Conservation (phyloP, 2,113 vertebrate genomes). For the Redunca redunca region DNA sequence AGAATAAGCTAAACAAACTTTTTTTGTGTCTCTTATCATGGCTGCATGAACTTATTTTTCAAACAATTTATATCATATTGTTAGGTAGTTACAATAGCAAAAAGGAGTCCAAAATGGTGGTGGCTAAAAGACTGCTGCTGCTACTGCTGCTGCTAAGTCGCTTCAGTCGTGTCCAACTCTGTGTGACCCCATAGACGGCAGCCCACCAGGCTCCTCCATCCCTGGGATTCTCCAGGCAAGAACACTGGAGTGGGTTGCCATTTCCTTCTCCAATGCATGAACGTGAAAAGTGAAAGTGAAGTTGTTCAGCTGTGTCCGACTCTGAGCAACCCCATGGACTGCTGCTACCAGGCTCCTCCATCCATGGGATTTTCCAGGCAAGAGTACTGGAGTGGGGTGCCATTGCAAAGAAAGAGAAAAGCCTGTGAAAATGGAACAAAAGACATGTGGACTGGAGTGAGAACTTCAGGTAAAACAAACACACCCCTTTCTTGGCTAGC, state of each 20-base stretch:
- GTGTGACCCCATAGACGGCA: too few relatives aligned
- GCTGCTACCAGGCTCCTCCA: too few relatives aligned
- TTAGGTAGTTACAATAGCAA: neutral
- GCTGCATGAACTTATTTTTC: neutral
- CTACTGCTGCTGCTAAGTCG: too few relatives aligned
- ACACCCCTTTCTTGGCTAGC: neutral
- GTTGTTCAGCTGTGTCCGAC: fast-evolving
- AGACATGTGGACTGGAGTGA: neutral
- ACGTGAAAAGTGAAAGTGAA: too few relatives aligned
- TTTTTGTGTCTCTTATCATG: neutral
- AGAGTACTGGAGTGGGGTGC: too few relatives aligned
- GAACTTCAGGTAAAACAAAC: neutral
- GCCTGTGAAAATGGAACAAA: neutral
- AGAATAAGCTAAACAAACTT: neutral
- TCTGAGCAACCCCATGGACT: too few relatives aligned
- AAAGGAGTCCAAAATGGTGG: neutral
- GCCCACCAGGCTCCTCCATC: too few relatives aligned
- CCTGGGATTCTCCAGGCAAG: too few relatives aligned
- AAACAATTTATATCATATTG: neutral
- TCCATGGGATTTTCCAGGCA: too few relatives aligned
- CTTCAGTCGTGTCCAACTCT: too few relatives aligned
- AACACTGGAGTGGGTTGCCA: too few relatives aligned
- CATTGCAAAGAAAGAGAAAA: neutral
- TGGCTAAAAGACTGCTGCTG: neutral
- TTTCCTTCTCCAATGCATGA: too few relatives aligned